These are phyloP conservation scores for Drosophila vallismaia DNA, from an alignment of 2,888 invertebrate genomes.

Conservation along the genomic window DNA sequence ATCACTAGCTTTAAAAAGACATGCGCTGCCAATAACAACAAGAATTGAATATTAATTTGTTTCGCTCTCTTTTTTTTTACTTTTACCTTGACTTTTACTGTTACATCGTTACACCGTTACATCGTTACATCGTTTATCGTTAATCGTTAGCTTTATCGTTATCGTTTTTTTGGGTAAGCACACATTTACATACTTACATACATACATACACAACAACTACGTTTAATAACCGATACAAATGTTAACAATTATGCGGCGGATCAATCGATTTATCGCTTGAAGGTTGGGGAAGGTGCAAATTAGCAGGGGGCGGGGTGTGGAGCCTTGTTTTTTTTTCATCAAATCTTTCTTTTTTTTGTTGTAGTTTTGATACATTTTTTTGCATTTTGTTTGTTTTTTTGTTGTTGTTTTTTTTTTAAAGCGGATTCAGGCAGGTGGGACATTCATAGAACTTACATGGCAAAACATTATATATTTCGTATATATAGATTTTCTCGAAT, in stretches of 20 bases:
- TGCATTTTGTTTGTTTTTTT: not conserved
- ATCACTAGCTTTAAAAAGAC: constrained; percentile 51
- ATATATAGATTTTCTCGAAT: constrained; percentile 14
- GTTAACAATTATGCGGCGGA: constrained; percentile 78
- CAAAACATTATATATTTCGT: constrained; percentile 42
- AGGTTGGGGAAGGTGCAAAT: constrained; percentile 26
- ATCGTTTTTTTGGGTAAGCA: constrained; percentile 55
- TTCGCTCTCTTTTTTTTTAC: not conserved
- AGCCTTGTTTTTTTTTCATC: not conserved
- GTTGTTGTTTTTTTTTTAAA: constrained; percentile 13
- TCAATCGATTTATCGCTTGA: constrained; percentile 45
- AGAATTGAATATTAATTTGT: constrained; percentile 44
- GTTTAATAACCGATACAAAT: constrained; percentile 72
- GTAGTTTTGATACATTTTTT: constrained; percentile 29
- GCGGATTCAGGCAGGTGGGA: constrained; percentile 69
- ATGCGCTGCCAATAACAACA: constrained; percentile 59
- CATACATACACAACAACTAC: constrained; percentile 79
- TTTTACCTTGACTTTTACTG: constrained; percentile 8
- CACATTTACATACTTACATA: constrained; percentile 71
- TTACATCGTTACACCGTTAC: constrained; percentile 12
- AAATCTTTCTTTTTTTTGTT: not conserved
- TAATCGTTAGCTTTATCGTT: constrained; percentile 23
- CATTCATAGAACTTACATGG: constrained; percentile 70
- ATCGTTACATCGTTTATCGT: constrained; percentile 6
- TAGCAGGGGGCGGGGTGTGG: constrained; percentile 37